A percentile compares a stretch with the other conserved stretches of the same genome.
These are phyloP conservation scores for Ciona savignyi DNA, from an alignment of 23 tunicate species.

Conservation along the genomic window DNA sequence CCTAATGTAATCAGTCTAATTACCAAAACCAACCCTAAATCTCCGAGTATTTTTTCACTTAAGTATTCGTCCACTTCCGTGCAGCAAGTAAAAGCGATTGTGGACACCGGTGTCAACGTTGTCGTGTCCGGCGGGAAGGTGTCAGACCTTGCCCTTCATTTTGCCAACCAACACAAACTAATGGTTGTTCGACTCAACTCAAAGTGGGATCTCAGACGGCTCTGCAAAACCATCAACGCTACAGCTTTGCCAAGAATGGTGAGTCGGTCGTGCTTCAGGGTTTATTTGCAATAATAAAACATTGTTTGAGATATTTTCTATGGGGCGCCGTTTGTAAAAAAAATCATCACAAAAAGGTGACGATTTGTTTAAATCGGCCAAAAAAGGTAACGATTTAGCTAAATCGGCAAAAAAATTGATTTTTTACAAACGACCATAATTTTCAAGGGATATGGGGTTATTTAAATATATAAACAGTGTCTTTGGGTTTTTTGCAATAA, in stretches of 20 bases:
- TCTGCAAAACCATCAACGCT: slow-evolving; percentile 78
- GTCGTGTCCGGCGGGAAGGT: slow-evolving; percentile 96
- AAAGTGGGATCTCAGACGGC: slow-evolving; percentile 83
- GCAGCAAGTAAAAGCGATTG: slow-evolving; percentile 87
- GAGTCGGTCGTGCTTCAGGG: background rate
- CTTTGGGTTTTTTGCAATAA: too few species aligned
- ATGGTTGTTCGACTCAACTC: slow-evolving; percentile 88
- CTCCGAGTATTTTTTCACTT: background rate
- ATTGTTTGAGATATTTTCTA: too few species aligned
- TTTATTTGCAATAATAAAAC: too few species aligned
- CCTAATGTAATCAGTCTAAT: too few species aligned
- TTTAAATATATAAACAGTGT: too few species aligned
- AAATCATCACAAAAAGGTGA: too few species aligned
- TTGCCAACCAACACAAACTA: slow-evolving; percentile 86
- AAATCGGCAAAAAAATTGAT: too few species aligned
- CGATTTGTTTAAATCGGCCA: too few species aligned
- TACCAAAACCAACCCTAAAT: background rate
- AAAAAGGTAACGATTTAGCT: too few species aligned
- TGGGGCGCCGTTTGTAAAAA: too few species aligned
- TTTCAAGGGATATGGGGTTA: too few species aligned
- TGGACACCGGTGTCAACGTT: slow-evolving; percentile 76
- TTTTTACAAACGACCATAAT: too few species aligned
- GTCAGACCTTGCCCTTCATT: slow-evolving; percentile 92
- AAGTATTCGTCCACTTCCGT: background rate
- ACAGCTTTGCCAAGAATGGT: slow-evolving; percentile 93